Base-by-base conservation (phyloP, 2,113 vertebrate genomes). In the Calypte anna region DNA sequence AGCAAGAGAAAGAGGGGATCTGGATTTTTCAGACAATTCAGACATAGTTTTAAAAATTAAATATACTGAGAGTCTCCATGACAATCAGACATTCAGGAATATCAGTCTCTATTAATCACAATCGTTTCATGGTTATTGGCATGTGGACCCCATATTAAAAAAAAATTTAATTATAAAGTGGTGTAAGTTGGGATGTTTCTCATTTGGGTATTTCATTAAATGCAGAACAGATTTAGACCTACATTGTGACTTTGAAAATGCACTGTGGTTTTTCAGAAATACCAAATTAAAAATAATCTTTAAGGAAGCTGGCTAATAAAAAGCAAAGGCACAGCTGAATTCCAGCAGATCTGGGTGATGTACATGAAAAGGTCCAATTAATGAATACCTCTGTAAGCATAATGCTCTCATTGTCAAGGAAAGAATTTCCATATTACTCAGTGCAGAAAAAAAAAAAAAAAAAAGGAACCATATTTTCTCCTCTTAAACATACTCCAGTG, bases 281-380 rank as follows among this genome's bases (percentile, higher is more conserved):
- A 79, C 16, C 74, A 93, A 95, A 90, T 43, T 51, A 16, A 95
- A 85, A 91, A 59, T 63, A 78, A 75, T 38, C 75, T 91, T 72
- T 84, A 85, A 88, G 69, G 93, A 86, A 91, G 53, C 76, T 91
- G 63, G 64, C 69, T 85, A 90, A 94, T 85, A 86, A 94, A 95
- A 96, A 96, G 68, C 95, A 93, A 95, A 96, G 91, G 51, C 40
- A 81, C 64, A 70, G 54, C 27, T 89, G 76, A 96, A 96, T 91
- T 88, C 85, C 70, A 92, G 76, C 55, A 86, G 79, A 86, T 91
- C 84, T 64, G 82, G 76, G 36, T 8, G 53, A 92, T 55, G 33
- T 9, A 89, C 72, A 74, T 28, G 61, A 74, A 91, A 93, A 82
- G 38, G 55, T 28, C 23, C 19, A 64, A 54, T 40, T 44, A 84